Conservation (phyloP, 2,888 invertebrate species). For the Eumerus sabulonum region DNA sequence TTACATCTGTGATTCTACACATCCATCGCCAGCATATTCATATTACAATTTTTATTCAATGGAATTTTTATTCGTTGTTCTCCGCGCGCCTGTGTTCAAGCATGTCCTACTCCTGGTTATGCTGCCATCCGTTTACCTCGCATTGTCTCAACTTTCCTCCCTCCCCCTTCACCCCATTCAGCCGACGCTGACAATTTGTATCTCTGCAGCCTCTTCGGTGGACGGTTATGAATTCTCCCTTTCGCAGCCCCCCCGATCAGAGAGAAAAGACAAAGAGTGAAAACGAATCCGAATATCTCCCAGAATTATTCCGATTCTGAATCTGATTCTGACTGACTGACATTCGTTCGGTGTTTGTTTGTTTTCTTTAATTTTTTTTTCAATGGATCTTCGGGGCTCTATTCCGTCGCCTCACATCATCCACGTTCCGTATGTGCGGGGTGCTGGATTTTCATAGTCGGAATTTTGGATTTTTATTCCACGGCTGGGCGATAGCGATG, state of each 20-base stretch:
- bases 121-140: slow-evolving; percentile 28
- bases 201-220: slow-evolving; percentile 10
- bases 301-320: slow-evolving; percentile 54
- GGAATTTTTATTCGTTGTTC: slow-evolving; percentile 44
- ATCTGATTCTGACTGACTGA: slow-evolving; percentile 53
- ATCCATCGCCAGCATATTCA: slow-evolving; percentile 4
- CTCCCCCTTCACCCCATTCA: background rate
- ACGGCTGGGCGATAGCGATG: slow-evolving; percentile 33
- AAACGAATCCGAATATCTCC: slow-evolving; percentile 18
- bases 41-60: slow-evolving; percentile 51
- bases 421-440: background rate
- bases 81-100: background rate
- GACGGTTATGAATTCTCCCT: slow-evolving; percentile 26
- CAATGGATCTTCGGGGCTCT: no score
- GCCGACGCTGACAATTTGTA: slow-evolving; percentile 11
- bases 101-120: background rate
- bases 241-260: background rate
- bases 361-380: background rate
- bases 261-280: background rate
- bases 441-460: slow-evolving; percentile 21
- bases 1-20: no score
- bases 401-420: no score
- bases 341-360: slow-evolving; percentile 27
- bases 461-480: slow-evolving; percentile 52
- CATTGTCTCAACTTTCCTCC: slow-evolving; percentile 29